Conservation (phyloP, 1,140 invertebrate species). For the Megathymus violae region DNA sequence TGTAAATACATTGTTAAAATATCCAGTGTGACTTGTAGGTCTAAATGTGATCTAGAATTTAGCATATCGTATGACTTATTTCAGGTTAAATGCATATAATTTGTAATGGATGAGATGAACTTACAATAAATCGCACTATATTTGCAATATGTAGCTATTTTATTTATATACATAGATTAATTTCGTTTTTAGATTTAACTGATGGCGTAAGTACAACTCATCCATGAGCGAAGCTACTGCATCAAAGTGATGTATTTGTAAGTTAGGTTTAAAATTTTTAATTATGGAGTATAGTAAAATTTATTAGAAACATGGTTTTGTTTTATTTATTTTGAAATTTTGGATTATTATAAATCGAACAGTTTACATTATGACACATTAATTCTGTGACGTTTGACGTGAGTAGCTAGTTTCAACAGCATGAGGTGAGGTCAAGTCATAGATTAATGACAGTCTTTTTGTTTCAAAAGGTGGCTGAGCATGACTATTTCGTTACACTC, state of each 20-base stretch:
- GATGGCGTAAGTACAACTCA: conserved; percentile 52
- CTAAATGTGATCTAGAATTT: conserved; percentile 63
- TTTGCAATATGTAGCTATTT: conserved; percentile 36
- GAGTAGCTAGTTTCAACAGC: no score
- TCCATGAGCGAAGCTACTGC: conserved; percentile 51
- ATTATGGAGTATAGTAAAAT: conserved; percentile 60
- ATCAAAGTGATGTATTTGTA: conserved; percentile 66
- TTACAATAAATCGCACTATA: conserved; percentile 47
- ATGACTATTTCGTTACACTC: no score
- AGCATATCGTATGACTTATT: conserved; percentile 54
- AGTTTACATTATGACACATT: no score
- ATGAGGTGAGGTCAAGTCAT: no score
- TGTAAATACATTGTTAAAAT: conserved; percentile 58
- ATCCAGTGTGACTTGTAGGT: conserved; percentile 39
- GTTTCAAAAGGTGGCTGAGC: no score
- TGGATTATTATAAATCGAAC: no score
- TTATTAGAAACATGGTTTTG: conserved; percentile 53
- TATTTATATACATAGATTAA: conserved; percentile 38
- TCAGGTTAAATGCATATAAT: conserved; percentile 41
- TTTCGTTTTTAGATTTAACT: conserved; percentile 38
- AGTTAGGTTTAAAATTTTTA: conserved; percentile 59
- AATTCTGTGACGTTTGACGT: no score
- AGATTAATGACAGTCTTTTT: no score
- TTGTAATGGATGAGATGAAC: conserved; percentile 53
- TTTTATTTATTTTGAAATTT: conserved; percentile 35